Evolutionary conservation across 2,797 vertebrate genomes (phyloP), one percentile per base, ranked within the genome.

Genomic region (Miichthys miiuy): DNA sequence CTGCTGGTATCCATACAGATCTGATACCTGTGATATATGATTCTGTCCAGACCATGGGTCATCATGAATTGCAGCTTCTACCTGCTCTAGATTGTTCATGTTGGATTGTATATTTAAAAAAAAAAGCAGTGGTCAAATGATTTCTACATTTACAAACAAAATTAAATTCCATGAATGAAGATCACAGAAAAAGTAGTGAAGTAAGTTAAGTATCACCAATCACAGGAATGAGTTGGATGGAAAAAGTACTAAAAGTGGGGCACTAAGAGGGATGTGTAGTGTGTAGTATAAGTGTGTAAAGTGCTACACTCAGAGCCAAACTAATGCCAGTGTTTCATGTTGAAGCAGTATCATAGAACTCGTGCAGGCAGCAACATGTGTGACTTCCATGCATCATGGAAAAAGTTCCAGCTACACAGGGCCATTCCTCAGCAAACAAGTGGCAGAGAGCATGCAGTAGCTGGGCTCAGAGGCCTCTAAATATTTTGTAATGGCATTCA

Each of bases 401-500:
- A 81, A 87, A 81, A 68, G 74, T 79, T 67, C 10, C 41, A 62
- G 51, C 55, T 65, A 61, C 52, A 77, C 57, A 20, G 60, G 71
- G 17, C 65, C 57, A 11, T 66, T 83, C 55, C 65, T 72, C 48
- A 12, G 65, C 63, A 72, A 83, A 79, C 69, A 76, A 77, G 84
- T 44, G 68, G 82, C 68, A 79, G 55, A 75, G 57, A 77, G 62
- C 64, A 42, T 6, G 72, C 74, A 23, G 79, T 87, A 90, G 87
- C 76, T 84, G 48, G 79, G 79, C 83, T 69, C 34, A 17, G 38
- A 44, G 70, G 64, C 89, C 77, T 81, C 58, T 67, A 72, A 87
- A 82, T 86, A 85, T 84, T 82, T 78, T 76, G 69, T 78, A 86
- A 88, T 84, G 70, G 78, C 77, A 75, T 84, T 71, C 46, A 70